Base-by-base conservation (phyloP, 2,888 invertebrate species). In the Stenoptilia bipunctidactyla region DNA sequence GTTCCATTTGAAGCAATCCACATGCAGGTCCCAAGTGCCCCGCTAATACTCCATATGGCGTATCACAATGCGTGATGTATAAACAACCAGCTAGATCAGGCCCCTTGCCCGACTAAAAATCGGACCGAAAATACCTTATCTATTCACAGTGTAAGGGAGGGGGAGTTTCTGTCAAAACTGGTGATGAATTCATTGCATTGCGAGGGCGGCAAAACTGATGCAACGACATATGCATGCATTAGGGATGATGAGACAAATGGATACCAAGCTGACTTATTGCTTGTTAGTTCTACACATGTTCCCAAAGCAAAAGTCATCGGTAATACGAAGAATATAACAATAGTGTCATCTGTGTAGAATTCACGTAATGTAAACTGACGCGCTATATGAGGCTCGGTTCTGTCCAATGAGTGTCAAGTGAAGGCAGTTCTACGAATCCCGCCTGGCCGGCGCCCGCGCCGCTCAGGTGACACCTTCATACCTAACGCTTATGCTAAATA, bases 161-260 rank as follows among this genome's bases (percentile, higher is more conserved):
- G 40, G 53, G 34, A 50, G 67, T 2, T 60, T 75, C 43, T 30
- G 13, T 20, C 34, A 53, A 51, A 20, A 45, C 41, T 67, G 64
- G 76, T 49, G 42, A 55, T 55, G 63, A 69, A 73, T 70, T 68
- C 65, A 68, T 66, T 66, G 61, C 55, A 62, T 51, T 57, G 58
- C 55, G 53, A 69, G 80, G 79, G 74, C 71, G 73, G 67, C 57
- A 70, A 69, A 68, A 61, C 61, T 72, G 70, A 71, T 74, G 68
- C 70, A 71, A 71, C 73, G 76, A 73, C 82, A 82, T 82, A 77
- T 82, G 82, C 70, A 79, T 73, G 79, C 80, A 79, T 82, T 82
- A 80, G 68, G 70, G 67, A 63, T 61, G 71, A 76, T 74, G 77
- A 69, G 65, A 72, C 70, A 65, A 68, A 66, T 65, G 66, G 63